phyloP scores from a whole-genome alignment of 2,797 vertebrate species.

The Manis crassicaudata region DNA sequence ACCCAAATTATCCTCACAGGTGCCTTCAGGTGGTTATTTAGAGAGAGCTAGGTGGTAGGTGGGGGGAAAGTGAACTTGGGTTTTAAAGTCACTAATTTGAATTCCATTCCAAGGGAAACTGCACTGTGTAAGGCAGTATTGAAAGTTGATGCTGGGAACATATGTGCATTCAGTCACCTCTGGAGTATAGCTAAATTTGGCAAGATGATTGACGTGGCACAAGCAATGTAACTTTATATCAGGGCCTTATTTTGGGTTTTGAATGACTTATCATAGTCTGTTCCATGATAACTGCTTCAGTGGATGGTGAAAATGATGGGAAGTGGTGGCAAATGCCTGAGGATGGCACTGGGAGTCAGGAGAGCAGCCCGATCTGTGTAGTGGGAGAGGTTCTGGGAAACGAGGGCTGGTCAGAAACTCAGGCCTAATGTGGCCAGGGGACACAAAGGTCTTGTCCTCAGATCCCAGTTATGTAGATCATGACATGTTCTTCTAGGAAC shows the following conservation, averaged over 20 bases:
- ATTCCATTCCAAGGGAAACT: constrained; percentile 78
- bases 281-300: neutral
- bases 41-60: constrained; percentile 46
- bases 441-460: neutral
- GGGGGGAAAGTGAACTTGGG: constrained; percentile 66
- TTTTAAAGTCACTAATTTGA: constrained; percentile 74
- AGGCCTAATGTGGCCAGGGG: neutral
- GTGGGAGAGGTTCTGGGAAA: neutral
- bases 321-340: neutral
- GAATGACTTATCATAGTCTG: neutral
- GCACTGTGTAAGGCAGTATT: constrained; percentile 59
- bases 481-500: neutral
- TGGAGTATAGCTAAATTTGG: constrained; percentile 50
- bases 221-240: constrained; percentile 22
- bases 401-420: neutral
- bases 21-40: neutral
- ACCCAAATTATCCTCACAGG: neutral
- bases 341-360: neutral
- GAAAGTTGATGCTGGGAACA: constrained; percentile 69
- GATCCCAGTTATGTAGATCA: fast-evolving
- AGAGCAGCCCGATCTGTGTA: neutral
- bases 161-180: constrained; percentile 63
- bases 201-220: neutral
- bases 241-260: constrained; percentile 13
- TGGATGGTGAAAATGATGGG: neutral